Base-by-base conservation (phyloP, 2,888 invertebrate genomes). In the Augochlorella aurata region DNA sequence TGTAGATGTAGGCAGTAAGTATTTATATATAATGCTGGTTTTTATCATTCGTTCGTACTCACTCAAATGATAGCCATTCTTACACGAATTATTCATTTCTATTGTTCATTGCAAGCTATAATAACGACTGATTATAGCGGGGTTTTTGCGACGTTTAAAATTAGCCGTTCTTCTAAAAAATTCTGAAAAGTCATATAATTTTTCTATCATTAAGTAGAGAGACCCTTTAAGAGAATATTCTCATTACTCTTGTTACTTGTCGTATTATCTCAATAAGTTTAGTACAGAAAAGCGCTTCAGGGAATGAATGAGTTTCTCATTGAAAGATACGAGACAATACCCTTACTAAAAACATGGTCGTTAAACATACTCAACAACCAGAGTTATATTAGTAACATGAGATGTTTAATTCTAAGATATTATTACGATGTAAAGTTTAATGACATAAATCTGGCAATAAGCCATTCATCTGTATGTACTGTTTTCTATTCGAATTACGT, bases 361-460 rank as follows among this genome's bases (percentile, higher is more conserved):
- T 65, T 38, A 44, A 44, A 72, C 63, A 49, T 72, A 63, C 21
- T 58, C 18, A 61, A 58, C 54, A 72, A 72, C 21, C 75, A 52
- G 14, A 44, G 16, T 54, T 73, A 50, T 73, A 50, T 73, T 65
- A 73, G 50, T 65, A 49, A 50, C 49, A 65, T 65, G 73, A 73
- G 65, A 65, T 65, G 73, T 38, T 21, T 38, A 65, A 65, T 63
- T 63, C 38, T 38, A 21, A 63, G 47, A 63, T 63, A 63, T 63
- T 72, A 63, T 63, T 65, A n/a, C 63, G 63, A 29, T 72, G 72
- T 72, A 29, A 47, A n/a, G 61, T 49, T 63, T 72, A 38, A 18
- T 58, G 72, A 21, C 29, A 61, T 18, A 72, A 63, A 38, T 49
- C 72, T 72, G 61, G 29, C 61, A 63, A 63, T 38, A 49, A 61